Conservation (phyloP, 2,113 vertebrate species). For the Okapia johnstoni region DNA sequence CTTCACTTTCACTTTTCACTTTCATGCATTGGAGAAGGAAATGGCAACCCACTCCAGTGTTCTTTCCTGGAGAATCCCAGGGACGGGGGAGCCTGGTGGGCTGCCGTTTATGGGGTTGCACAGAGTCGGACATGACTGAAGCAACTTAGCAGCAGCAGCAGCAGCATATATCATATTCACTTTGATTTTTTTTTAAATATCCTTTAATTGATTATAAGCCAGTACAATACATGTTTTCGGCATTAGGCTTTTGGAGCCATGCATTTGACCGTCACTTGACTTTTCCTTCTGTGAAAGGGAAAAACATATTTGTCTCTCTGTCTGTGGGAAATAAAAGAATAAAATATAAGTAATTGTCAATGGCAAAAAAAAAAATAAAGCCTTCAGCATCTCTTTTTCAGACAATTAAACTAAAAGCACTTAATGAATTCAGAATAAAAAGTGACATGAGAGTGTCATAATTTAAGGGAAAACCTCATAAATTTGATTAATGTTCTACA, state of each 20-base stretch:
- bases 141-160: background rate
- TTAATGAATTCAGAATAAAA: constrained; percentile 60
- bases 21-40: background rate
- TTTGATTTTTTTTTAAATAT: background rate
- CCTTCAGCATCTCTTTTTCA: constrained; percentile 37
- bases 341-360: constrained; percentile 20
- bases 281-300: background rate
- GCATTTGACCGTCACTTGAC: background rate
- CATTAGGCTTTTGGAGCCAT: background rate
- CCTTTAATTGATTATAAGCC: background rate
- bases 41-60: background rate
- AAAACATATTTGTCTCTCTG: background rate
- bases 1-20: background rate
- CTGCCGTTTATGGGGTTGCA: rapidly evolving
- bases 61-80: background rate
- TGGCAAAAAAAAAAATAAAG: constrained; percentile 14
- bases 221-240: background rate
- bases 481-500: constrained; percentile 60
- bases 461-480: constrained; percentile 36
- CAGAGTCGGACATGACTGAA: background rate
- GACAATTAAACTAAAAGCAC: constrained; percentile 49
- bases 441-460: constrained; percentile 1
- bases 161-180: background rate
- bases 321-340: constrained; percentile 13
- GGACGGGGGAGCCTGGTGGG: background rate